Evolutionary conservation across 2,113 vertebrate genomes (phyloP), one percentile per base, ranked within the genome.

Genomic region (Psettodes erumei): DNA sequence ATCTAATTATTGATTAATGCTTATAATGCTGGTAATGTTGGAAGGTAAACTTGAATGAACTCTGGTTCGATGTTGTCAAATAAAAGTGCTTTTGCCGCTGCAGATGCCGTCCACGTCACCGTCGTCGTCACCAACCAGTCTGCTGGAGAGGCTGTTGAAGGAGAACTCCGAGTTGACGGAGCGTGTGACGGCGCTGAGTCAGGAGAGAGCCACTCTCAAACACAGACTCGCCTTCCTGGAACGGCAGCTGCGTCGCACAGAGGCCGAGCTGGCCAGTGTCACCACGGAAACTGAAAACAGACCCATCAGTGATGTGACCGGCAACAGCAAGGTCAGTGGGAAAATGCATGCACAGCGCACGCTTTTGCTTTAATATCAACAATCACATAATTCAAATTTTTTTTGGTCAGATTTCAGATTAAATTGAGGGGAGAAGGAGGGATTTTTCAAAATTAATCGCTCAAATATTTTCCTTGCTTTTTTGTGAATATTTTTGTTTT

Each of bases 101-200:
- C 38, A 88, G 86, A 72, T 1, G 18, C 16, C 40, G 2, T 55
- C 75, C 28, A 28, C 61, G 37, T 75, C 59, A 9, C 54, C 61
- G 0, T 38, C 64, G 9, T 68, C 65, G 19, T 19, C 73, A 0
- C 80, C 87, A 6, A 58, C 87, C 12, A 75, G 58, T 55, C 72
- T 95, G 18, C 51, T 94, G 72, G 94, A 95, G 6, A 86, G 69
- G 2, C 42, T 96, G 63, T 45, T 94, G 66, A 93, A 81, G 73
- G 95, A 96, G 84, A 96, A 96, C 19, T 89, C 92, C 0, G 91
- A 94, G 15, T 90, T 96, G 27, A 86, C 88, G 0, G 86, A 88
- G 32, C 90, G 88, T 0, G 61, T 96, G 23, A 83, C 84, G 13
- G 78, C 83, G 0, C 78, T 93, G 10, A 92, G 89, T 7, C 92